These are phyloP conservation scores for Harmothoe impar DNA, from an alignment of 2,888 invertebrate species.

Conservation along the genomic window DNA sequence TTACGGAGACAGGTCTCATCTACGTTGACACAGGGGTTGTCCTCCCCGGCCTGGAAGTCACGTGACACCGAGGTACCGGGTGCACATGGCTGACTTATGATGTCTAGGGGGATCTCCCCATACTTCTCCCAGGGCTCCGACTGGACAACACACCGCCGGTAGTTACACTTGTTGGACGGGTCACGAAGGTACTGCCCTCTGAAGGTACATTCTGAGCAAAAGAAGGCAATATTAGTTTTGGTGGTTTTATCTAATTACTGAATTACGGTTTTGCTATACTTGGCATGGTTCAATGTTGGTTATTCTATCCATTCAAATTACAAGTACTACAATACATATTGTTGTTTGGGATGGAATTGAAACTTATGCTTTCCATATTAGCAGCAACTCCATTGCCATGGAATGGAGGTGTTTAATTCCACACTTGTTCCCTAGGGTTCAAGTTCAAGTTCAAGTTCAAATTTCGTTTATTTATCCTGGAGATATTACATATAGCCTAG, in stretches of 20 bases:
- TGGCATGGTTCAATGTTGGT: neutral
- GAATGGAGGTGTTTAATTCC: too few relatives aligned
- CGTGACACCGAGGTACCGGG: slow-evolving; percentile 12
- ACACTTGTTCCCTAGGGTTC: too few relatives aligned
- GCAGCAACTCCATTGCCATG: neutral
- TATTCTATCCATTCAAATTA: neutral
- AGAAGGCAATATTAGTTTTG: too few relatives aligned
- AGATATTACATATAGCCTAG: too few relatives aligned
- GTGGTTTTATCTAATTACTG: too few relatives aligned
- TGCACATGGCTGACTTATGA: neutral
- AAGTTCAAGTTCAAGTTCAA: too few relatives aligned
- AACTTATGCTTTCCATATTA: too few relatives aligned
- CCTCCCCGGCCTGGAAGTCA: neutral
- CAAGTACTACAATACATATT: neutral
- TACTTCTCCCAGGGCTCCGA: slow-evolving; percentile 35
- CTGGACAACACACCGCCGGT: slow-evolving; percentile 24
- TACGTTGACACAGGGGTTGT: neutral
- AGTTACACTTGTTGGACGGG: slow-evolving; percentile 5
- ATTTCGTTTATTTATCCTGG: too few relatives aligned
- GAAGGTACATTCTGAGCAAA: neutral
- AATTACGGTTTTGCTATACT: neutral
- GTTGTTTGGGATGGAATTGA: neutral
- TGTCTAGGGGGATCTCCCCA: slow-evolving; percentile 42
- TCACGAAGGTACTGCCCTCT: slow-evolving; percentile 42
- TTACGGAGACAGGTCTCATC: slow-evolving; percentile 14